phyloP scores from a whole-genome alignment of 2,888 invertebrate genomes.

The Lordiphosa andalusiaca region DNA sequence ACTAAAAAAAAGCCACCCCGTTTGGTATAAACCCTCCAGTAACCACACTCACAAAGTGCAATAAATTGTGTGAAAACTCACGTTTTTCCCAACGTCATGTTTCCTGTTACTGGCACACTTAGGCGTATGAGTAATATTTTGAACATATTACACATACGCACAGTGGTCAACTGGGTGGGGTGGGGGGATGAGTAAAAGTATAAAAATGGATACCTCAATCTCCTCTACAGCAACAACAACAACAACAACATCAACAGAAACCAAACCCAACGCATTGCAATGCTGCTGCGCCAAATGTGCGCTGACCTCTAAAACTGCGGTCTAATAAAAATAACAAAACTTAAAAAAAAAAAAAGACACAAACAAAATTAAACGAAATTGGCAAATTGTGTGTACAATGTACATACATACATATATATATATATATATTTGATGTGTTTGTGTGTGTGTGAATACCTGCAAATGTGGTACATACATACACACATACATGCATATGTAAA shows the following conservation, averaged over 20 bases:
- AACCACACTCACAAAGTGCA: not conserved
- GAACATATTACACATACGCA: constrained; percentile 44
- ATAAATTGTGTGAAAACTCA: not conserved
- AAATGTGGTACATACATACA: constrained; percentile 4
- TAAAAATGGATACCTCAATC: constrained; percentile 13
- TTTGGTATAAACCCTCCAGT: too few relatives aligned
- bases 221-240: too few relatives aligned
- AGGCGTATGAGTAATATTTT: constrained; percentile 33
- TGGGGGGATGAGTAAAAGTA: not conserved
- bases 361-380: constrained; percentile 49
- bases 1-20: too few relatives aligned
- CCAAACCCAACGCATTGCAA: constrained; percentile 49
- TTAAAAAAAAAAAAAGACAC: constrained; percentile 14
- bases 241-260: constrained; percentile 26
- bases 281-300: constrained; percentile 67
- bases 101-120: constrained; percentile 26
- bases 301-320: constrained; percentile 72
- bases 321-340: constrained; percentile 57
- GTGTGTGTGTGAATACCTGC: constrained; percentile 4
- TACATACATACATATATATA: constrained; percentile 1
- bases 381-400: constrained; percentile 42
- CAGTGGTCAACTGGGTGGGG: not conserved
- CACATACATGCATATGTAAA: constrained; percentile 2
- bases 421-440: not conserved
- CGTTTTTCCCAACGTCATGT: constrained; percentile 1